Percentiles rank a stretch among this genome's conserved stretches.
Conservation (phyloP, 2,888 invertebrate genomes). For the Rhorus exstirpatorius region DNA sequence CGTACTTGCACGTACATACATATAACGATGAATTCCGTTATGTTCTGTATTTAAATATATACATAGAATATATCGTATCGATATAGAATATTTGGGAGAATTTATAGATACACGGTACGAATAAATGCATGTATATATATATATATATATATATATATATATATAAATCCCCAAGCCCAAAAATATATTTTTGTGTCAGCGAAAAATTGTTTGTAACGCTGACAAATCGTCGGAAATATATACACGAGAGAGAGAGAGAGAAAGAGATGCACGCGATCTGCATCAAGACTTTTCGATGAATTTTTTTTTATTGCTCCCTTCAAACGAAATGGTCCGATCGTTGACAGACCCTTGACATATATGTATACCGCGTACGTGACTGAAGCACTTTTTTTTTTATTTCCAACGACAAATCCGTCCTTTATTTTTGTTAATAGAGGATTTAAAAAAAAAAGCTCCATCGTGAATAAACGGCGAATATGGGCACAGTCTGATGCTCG, state of each 20-base stretch:
- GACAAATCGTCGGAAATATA: constrained; percentile 50
- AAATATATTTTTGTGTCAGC: constrained; percentile 48
- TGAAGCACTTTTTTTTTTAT: not conserved
- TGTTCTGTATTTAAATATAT: constrained; percentile 49
- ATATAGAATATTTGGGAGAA: not conserved
- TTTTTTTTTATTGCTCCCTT: constrained; percentile 29
- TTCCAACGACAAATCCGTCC: not conserved
- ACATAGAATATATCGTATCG: constrained; percentile 37
- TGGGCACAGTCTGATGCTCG: constrained; percentile 3
- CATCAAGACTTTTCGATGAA: constrained; percentile 12
- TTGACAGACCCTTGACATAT: constrained; percentile 1
- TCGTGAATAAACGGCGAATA: constrained; percentile 35
- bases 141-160: too few relatives aligned
- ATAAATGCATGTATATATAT: constrained; percentile 40
- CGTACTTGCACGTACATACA: constrained; percentile 21
- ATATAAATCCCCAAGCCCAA: too few relatives aligned
- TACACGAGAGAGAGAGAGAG: constrained; percentile 9
- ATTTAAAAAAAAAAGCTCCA: not conserved
- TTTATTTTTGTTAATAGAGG: constrained; percentile 23
- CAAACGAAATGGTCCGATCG: constrained; percentile 30
- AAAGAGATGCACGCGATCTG: not conserved
- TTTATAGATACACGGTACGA: constrained; percentile 8
- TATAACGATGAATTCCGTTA: not conserved
- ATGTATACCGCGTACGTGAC: constrained; percentile 2
- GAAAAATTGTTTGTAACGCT: constrained; percentile 55